Evolutionary conservation across 2,113 vertebrate species (phyloP).

Genomic region (Oriolus oriolus): DNA sequence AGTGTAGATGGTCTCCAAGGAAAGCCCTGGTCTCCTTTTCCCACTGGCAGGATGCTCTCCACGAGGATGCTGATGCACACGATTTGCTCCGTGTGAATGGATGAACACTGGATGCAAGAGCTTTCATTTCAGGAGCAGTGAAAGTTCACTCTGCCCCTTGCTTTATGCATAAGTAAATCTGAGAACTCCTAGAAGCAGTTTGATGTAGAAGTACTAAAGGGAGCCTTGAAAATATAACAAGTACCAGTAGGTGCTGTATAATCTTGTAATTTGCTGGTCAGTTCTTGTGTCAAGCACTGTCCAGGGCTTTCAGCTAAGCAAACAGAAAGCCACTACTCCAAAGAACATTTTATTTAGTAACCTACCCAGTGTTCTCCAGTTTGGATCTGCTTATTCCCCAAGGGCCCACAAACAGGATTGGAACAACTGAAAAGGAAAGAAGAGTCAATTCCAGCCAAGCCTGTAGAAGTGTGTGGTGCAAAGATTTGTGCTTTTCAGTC

Average conservation of each 20-base stretch:
- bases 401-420: slow-evolving; percentile 84
- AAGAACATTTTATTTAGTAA: background rate
- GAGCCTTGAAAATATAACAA: background rate
- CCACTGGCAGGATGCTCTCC: background rate
- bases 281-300: background rate
- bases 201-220: background rate
- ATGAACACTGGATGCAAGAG: background rate
- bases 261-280: background rate
- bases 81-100: background rate
- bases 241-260: background rate
- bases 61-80: background rate
- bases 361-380: slow-evolving; percentile 87
- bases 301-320: background rate
- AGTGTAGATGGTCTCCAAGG: background rate
- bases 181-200: background rate
- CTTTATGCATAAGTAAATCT: background rate
- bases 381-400: slow-evolving; percentile 82
- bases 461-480: background rate
- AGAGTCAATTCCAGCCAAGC: background rate
- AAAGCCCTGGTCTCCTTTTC: background rate
- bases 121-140: background rate
- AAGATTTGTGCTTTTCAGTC: background rate
- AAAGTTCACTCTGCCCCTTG: background rate
- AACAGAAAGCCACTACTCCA: background rate
- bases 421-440: slow-evolving; percentile 76